Percentiles rank a stretch among this genome's conserved stretches.
These are phyloP conservation scores for Ophion ellenae DNA, from an alignment of 2,888 invertebrate species.

Conservation along the genomic window DNA sequence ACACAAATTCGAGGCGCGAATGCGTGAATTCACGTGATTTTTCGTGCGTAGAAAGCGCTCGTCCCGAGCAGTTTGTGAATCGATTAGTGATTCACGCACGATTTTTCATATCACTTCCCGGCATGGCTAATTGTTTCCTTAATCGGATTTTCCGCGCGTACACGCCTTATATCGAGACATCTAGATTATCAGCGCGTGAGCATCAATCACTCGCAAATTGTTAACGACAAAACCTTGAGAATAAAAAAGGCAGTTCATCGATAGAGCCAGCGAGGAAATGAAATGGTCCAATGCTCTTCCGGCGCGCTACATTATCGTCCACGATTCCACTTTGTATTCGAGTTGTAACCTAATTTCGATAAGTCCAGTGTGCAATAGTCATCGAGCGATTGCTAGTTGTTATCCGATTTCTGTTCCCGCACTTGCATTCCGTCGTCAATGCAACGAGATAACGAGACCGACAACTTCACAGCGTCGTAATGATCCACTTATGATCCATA, in stretches of 20 bases:
- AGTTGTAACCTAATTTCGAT: slow-evolving; percentile 46
- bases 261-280: slow-evolving; percentile 1
- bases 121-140: slow-evolving; percentile 51
- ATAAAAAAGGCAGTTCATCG: slow-evolving; percentile 38
- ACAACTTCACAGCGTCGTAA: neutral
- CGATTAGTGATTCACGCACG: neutral
- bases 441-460: slow-evolving; percentile 26
- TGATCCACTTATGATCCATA: slow-evolving; percentile 3
- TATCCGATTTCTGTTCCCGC: slow-evolving; percentile 28
- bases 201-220: slow-evolving; percentile 43
- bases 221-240: slow-evolving; percentile 41
- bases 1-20: too few relatives aligned
- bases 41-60: too few relatives aligned
- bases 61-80: too few relatives aligned
- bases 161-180: slow-evolving; percentile 32
- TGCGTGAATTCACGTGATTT: too few relatives aligned
- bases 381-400: slow-evolving; percentile 18
- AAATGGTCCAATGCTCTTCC: slow-evolving; percentile 50
- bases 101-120: slow-evolving; percentile 22
- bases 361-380: slow-evolving; percentile 16
- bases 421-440: slow-evolving; percentile 14
- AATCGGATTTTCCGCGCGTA: slow-evolving; percentile 21
- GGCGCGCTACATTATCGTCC: slow-evolving; percentile 32
- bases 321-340: slow-evolving; percentile 22
- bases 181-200: slow-evolving; percentile 22